These are phyloP conservation scores for Lepisosteus oculatus DNA, from an alignment of 2,113 vertebrate species.

Conservation along the genomic window DNA sequence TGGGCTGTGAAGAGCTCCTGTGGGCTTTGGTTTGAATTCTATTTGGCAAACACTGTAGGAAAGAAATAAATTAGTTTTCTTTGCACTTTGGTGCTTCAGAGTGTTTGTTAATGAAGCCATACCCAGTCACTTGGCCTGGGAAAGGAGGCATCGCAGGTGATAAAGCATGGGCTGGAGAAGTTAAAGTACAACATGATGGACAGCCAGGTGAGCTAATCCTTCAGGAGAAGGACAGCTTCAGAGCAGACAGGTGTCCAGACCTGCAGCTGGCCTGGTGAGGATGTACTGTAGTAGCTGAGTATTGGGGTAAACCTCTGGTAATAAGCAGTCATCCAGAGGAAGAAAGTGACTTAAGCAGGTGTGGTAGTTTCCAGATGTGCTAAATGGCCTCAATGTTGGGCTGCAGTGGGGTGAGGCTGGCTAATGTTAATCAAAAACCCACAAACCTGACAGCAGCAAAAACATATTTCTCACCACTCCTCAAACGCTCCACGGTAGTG, in stretches of 20 bases:
- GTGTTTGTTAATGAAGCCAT: no score
- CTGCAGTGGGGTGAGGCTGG: not conserved
- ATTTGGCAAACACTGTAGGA: no score
- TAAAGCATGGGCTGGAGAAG: not conserved
- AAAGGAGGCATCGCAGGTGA: conserved; percentile 9
- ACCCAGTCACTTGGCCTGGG: no score
- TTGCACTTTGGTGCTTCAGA: no score
- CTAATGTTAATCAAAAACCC: not conserved
- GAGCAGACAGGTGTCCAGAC: conserved; percentile 9
- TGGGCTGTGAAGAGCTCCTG: no score
- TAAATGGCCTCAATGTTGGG: conserved; percentile 3
- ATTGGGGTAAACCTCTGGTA: conserved; percentile 15
- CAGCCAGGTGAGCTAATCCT: not conserved
- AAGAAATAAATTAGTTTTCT: no score
- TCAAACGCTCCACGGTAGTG: not conserved
- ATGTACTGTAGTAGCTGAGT: conserved; percentile 9
- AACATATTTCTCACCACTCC: not conserved
- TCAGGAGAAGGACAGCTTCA: conserved; percentile 2
- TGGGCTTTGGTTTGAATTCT: no score
- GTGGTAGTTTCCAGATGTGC: conserved; percentile 14
- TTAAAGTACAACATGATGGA: conserved; percentile 1
- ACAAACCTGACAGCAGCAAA: not conserved
- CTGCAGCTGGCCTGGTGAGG: conserved; percentile 3
- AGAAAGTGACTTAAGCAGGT: conserved; percentile 15
- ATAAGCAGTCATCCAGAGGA: conserved; percentile 22